Evolutionary conservation across 2,888 invertebrate genomes (phyloP).

Genomic region (Bedellia somnulentella): DNA sequence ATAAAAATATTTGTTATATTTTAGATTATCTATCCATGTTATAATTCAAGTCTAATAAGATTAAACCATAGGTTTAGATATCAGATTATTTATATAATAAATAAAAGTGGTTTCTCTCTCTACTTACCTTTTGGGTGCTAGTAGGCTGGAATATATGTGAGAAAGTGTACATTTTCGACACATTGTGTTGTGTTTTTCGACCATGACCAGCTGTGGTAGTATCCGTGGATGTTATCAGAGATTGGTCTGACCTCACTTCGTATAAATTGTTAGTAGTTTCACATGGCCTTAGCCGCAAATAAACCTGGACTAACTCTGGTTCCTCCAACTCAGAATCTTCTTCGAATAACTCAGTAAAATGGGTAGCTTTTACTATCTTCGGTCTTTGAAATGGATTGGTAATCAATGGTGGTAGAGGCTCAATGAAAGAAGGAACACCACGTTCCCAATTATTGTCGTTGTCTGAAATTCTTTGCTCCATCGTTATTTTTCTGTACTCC

Average conservation of each 20-base stretch:
- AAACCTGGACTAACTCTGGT: slow-evolving; percentile 51
- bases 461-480: slow-evolving; percentile 28
- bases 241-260: slow-evolving; percentile 35
- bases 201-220: slow-evolving; percentile 39
- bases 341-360: slow-evolving; percentile 38
- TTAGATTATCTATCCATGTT: too few relatives aligned
- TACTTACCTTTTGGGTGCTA: slow-evolving; percentile 33
- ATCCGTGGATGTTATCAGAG: slow-evolving; percentile 35
- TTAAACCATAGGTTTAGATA: too few relatives aligned
- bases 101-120: too few relatives aligned
- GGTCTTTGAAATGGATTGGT: slow-evolving; percentile 48
- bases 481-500: slow-evolving; percentile 14
- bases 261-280: slow-evolving; percentile 29
- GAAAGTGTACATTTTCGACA: slow-evolving; percentile 48
- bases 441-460: slow-evolving; percentile 21
- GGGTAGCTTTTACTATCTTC: slow-evolving; percentile 38
- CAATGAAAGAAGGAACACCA: slow-evolving; percentile 51
- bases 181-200: slow-evolving; percentile 41
- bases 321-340: slow-evolving; percentile 36
- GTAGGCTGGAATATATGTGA: slow-evolving; percentile 40
- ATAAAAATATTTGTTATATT: too few relatives aligned
- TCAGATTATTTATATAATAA: too few relatives aligned
- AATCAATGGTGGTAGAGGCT: slow-evolving; percentile 43
- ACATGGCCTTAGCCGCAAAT: slow-evolving; percentile 53
- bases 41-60: too few relatives aligned